phyloP scores from a whole-genome alignment of 2,113 vertebrate species.

The Daubentonia madagascariensis region DNA sequence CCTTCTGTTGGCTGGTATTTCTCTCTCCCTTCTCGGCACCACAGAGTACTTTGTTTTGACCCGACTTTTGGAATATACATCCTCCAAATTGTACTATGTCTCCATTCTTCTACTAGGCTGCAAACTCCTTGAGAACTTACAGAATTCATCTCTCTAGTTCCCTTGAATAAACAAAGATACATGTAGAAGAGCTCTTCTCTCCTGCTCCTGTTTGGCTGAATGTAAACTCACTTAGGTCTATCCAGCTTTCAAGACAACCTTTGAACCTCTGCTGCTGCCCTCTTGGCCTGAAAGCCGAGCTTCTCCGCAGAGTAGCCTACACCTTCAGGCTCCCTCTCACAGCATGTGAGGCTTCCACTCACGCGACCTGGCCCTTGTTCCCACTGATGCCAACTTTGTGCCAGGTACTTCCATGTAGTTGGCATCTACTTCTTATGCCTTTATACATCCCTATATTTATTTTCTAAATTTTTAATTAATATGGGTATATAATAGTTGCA shows the following conservation, averaged over 20 bases:
- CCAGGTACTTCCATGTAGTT: neutral
- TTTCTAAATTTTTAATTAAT: too few relatives aligned
- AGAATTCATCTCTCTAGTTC: neutral
- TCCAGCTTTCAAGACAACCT: neutral
- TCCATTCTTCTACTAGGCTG: too few relatives aligned
- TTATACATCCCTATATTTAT: too few relatives aligned
- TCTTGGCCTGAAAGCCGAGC: neutral
- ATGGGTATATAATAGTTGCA: too few relatives aligned
- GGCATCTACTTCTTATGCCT: neutral
- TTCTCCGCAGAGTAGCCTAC: neutral
- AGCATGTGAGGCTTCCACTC: neutral
- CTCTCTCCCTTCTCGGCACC: neutral
- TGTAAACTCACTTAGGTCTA: neutral
- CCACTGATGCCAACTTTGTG: neutral
- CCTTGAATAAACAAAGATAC: neutral
- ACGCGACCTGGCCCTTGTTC: neutral
- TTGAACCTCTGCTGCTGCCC: too few relatives aligned
- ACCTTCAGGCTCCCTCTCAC: neutral
- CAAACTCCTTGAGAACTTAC: neutral
- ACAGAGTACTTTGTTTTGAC: neutral
- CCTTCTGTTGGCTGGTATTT: neutral
- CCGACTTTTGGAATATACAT: too few relatives aligned
- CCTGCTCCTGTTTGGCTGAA: neutral
- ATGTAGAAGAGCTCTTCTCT: neutral
- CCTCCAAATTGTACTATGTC: too few relatives aligned